Base-by-base conservation (phyloP, 2,888 invertebrate genomes). In the Ormyrus labotus region DNA sequence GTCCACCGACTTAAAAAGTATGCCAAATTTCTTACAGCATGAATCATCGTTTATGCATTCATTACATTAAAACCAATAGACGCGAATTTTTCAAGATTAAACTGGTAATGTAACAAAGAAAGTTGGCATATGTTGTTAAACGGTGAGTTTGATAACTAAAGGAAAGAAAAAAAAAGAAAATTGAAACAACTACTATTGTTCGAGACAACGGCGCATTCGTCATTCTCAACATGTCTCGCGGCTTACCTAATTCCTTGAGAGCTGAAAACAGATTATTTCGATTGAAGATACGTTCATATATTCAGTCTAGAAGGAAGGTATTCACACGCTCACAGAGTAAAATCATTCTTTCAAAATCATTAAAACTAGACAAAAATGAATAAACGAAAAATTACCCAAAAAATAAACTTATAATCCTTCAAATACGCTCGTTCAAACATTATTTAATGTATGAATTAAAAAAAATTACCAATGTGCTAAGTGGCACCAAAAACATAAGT, bases 221-320 rank as follows among this genome's bases (percentile, higher is more conserved):
- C 85, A 88, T 85, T 88, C 61, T 78, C 86, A 86, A 83, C 84
- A 84, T 85, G 13, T 76, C 71, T 79, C 86, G 84, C 88, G 86
- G 89, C 90, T 90, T 90, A 90, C 90, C 90, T 90, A 90, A 88
- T 85, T 90, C 90, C 90, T 90, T 89, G 90, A 89, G 88, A 87
- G 90, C 90, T 90, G 90, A 87, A 90, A 89, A 89, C 87, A 90
- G 87, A 89, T 87, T 86, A 86, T 86, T 87, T 86, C 78, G 86
- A 86, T 88, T 87, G 86, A 84, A 86, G 85, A 87, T 86, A 85
- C 86, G 84, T 86, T 85, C 85, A 84, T 84, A 82, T 82, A 78
- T 80, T 84, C 82, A 79, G 83, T 82, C 68, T 80, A 77, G 67
- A 80, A 78, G 76, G 69, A 61, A 64, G 73, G 64, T 77, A 34